Percentiles rank a stretch among this genome's conserved stretches.
Conservation (phyloP, 2,888 invertebrate species). For the Limnephilus lunatus region DNA sequence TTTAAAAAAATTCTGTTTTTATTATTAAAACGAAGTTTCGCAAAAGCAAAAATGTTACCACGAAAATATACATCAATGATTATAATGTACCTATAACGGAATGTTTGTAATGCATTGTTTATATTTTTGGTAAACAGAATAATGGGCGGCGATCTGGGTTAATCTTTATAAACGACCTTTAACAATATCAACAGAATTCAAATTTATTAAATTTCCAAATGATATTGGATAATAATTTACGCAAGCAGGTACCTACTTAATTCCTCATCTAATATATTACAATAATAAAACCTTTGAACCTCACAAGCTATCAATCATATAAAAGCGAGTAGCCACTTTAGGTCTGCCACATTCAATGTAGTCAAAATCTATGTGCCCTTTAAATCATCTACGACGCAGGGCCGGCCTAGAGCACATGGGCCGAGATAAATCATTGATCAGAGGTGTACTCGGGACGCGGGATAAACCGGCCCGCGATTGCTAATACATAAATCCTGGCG, state of each 20-base stretch:
- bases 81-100: no score
- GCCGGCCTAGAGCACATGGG: constrained; percentile 62
- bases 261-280: background rate
- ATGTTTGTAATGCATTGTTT: background rate
- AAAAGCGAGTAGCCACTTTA: constrained; percentile 9
- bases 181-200: background rate
- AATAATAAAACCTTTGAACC: constrained; percentile 2
- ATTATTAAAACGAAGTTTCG: no score
- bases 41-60: background rate
- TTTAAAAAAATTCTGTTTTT: no score
- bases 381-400: constrained; percentile 58
- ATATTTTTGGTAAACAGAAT: background rate
- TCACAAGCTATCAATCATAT: background rate
- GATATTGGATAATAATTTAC: background rate
- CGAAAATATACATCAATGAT: no score
- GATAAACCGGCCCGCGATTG: constrained; percentile 60
- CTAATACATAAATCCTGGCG: constrained; percentile 65
- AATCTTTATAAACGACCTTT: no score
- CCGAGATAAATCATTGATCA: constrained; percentile 64
- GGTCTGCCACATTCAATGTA: constrained; percentile 25
- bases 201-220: background rate
- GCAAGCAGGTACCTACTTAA: background rate
- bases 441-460: constrained; percentile 59
- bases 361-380: constrained; percentile 44
- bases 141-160: background rate